A percentile compares a stretch with the other conserved stretches of the same genome.
Conservation (phyloP, 2,113 vertebrate genomes). For the Onychostoma macrolepis region DNA sequence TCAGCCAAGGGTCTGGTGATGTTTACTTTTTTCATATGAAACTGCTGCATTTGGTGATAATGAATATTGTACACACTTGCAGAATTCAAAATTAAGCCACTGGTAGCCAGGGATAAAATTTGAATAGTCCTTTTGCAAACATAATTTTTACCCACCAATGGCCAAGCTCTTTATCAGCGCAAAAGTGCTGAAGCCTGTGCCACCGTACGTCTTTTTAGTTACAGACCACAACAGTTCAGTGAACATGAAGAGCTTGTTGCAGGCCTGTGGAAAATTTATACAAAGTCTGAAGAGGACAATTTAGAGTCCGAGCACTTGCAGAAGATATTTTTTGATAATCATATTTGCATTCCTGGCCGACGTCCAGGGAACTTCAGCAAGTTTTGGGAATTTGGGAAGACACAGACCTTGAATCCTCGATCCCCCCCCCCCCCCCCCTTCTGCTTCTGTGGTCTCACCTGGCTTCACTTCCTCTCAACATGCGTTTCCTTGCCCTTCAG, state of each 20-base stretch:
- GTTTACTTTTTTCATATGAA: slow-evolving; percentile 12
- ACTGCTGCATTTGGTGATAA: slow-evolving; percentile 36
- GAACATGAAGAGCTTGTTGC: not conserved
- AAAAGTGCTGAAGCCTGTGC: slow-evolving; percentile 29
- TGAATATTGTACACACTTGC: slow-evolving; percentile 38
- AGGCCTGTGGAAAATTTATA: slow-evolving; percentile 34
- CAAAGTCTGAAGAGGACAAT: slow-evolving; percentile 32
- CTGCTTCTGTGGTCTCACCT: not conserved
- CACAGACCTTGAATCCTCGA: slow-evolving; percentile 18
- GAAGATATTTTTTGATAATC: not conserved
- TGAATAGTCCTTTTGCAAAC: slow-evolving; percentile 41
- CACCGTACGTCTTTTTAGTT: not conserved
- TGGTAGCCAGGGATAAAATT: slow-evolving; percentile 1
- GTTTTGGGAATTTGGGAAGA: slow-evolving; percentile 2
- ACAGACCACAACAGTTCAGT: slow-evolving; percentile 20
- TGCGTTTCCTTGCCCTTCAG: slow-evolving; percentile 8
- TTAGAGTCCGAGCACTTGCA: not conserved
- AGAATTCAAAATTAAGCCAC: slow-evolving; percentile 37
- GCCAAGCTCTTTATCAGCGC: slow-evolving; percentile 44
- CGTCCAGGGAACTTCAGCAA: not conserved
- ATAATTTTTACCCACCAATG: slow-evolving; percentile 29
- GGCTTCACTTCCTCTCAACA: not conserved
- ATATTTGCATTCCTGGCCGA: slow-evolving; percentile 17
- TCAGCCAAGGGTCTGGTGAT: slow-evolving; percentile 7
- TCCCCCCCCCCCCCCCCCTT: not conserved